Percentiles rank a stretch among this genome's conserved stretches.
phyloP scores from a whole-genome alignment of 2,113 vertebrate species.

The Cyanoramphus novaezelandiae region DNA sequence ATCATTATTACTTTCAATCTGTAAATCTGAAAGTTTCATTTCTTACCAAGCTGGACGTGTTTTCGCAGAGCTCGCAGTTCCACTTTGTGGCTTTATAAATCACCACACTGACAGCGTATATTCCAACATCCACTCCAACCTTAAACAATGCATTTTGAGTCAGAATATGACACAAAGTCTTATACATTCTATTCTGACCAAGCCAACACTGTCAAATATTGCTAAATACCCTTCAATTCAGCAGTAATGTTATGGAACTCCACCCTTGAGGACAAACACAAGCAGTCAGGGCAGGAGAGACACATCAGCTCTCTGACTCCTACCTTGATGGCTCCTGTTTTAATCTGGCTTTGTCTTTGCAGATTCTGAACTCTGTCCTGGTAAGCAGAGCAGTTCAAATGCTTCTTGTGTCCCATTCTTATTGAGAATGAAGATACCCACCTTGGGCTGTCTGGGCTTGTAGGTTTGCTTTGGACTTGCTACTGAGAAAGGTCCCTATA shows the following conservation, averaged over 20 bases:
- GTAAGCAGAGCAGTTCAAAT: not conserved
- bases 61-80: not conserved
- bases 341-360: not conserved
- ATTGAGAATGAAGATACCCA: not conserved
- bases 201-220: not conserved
- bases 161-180: not conserved
- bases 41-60: not conserved
- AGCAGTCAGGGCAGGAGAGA: not conserved
- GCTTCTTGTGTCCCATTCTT: not conserved
- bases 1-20: not conserved
- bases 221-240: not conserved
- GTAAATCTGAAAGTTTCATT: not conserved
- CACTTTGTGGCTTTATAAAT: not conserved
- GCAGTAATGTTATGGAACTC: not conserved
- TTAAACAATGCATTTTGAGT: not conserved
- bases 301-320: not conserved
- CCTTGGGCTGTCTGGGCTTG: not conserved
- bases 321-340: not conserved
- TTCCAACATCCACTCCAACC: not conserved
- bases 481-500: not conserved
- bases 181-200: not conserved
- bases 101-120: not conserved
- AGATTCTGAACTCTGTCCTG: not conserved
- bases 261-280: slow-evolving; percentile 8
- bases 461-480: not conserved